A percentile compares a stretch with the other conserved stretches of the same genome.
phyloP scores from a whole-genome alignment of 1,140 invertebrate genomes.

The Leptinotarsa defecta region DNA sequence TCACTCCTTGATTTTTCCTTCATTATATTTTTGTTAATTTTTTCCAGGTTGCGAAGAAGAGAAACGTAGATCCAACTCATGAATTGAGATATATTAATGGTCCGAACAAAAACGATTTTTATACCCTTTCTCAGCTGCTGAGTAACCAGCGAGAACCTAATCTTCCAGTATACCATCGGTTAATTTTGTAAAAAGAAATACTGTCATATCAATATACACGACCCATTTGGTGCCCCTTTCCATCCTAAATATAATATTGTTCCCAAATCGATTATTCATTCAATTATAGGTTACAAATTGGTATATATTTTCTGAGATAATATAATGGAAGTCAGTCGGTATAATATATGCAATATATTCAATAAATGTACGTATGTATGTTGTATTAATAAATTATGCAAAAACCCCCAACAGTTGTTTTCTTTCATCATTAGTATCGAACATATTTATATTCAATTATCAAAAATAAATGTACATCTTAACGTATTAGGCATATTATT shows the following conservation, averaged over 20 bases:
- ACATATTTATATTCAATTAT: too few species aligned
- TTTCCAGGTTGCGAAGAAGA: slow-evolving; percentile 37
- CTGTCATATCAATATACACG: slow-evolving; percentile 18
- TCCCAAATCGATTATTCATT: neutral
- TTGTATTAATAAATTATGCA: slow-evolving; percentile 24
- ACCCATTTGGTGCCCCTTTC: neutral
- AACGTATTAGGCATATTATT: too few species aligned
- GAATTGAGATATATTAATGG: slow-evolving; percentile 52
- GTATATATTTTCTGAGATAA: slow-evolving; percentile 23
- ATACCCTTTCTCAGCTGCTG: slow-evolving; percentile 49
- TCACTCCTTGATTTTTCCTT: neutral
- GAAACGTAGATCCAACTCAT: slow-evolving; percentile 49
- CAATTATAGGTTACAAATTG: neutral
- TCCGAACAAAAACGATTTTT: slow-evolving; percentile 50
- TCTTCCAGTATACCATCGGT: slow-evolving; percentile 47
- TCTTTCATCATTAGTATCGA: too few species aligned
- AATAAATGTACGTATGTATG: slow-evolving; percentile 19
- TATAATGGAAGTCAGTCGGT: slow-evolving; percentile 21
- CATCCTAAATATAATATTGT: neutral
- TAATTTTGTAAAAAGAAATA: slow-evolving; percentile 31
- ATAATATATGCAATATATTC: slow-evolving; percentile 27
- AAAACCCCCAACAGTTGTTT: neutral
- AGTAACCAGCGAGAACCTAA: slow-evolving; percentile 49
- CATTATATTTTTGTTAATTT: neutral
- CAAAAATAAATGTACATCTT: too few species aligned